Evolutionary conservation across 2,797 vertebrate genomes (phyloP).

Genomic region (Babyrousa celebensis): DNA sequence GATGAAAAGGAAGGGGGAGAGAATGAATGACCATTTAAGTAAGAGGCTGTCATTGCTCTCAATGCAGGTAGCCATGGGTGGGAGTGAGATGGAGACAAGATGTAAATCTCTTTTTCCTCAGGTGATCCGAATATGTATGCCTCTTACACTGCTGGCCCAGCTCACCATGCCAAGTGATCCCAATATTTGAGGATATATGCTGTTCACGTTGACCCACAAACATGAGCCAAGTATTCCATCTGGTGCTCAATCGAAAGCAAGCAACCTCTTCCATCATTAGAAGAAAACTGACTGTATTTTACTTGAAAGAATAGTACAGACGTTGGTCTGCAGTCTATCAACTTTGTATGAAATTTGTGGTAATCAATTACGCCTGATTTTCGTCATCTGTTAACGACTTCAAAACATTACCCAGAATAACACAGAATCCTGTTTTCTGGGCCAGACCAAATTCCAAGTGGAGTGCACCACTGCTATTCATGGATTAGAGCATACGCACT

Average conservation of each 20-base stretch:
- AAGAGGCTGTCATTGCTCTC: neutral
- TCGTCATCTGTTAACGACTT: neutral
- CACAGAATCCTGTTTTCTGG: neutral
- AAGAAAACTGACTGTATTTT: neutral
- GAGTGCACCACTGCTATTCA: fast-evolving
- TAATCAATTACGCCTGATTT: neutral
- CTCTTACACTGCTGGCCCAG: neutral
- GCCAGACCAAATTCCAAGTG: neutral
- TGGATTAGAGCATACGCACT: neutral
- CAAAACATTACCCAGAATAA: neutral
- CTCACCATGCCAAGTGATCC: neutral
- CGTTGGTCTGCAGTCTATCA: neutral
- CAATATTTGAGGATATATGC: neutral
- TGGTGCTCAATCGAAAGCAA: neutral
- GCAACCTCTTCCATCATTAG: neutral
- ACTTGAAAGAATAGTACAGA: neutral
- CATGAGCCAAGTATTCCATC: neutral
- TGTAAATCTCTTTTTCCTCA: neutral
- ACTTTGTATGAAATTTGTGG: neutral
- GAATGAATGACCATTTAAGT: neutral
- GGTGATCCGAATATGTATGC: neutral
- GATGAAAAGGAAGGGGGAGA: neutral
- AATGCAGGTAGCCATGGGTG: neutral
- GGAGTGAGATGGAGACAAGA: neutral
- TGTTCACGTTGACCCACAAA: neutral